Percentiles rank a stretch among this genome's conserved stretches.
These are phyloP conservation scores for Pogonocichla stellata DNA, from an alignment of 2,113 vertebrate species.

Conservation along the genomic window DNA sequence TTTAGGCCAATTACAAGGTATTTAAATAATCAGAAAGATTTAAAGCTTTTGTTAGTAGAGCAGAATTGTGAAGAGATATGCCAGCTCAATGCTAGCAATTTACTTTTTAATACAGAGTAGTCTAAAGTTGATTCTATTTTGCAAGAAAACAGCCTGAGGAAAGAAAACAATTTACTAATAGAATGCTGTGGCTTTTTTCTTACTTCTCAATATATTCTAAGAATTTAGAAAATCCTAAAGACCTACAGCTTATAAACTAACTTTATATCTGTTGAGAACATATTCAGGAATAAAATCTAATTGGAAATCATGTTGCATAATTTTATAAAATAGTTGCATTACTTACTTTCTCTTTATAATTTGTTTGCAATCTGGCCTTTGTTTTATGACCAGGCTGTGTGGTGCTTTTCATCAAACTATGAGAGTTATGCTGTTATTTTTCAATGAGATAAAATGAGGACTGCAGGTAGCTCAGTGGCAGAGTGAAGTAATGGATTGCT, in stretches of 20 bases:
- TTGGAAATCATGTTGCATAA: neutral
- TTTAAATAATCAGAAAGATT: neutral
- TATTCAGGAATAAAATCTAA: neutral
- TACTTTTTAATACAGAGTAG: neutral
- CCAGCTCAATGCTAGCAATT: neutral
- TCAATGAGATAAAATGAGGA: neutral
- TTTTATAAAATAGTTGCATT: neutral
- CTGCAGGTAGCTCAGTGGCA: neutral
- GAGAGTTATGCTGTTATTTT: neutral
- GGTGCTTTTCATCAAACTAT: neutral
- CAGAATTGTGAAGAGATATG: neutral
- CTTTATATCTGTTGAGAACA: neutral
- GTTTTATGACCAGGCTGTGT: neutral
- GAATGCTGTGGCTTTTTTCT: neutral
- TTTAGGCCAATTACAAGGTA: conserved; percentile 8
- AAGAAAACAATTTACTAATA: neutral
- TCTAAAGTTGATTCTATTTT: conserved; percentile 12
- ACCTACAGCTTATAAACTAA: neutral
- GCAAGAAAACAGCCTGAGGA: neutral
- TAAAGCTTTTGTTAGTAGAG: neutral
- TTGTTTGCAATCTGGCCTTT: neutral
- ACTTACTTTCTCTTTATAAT: neutral
- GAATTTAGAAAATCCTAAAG: neutral
- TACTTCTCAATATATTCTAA: neutral
- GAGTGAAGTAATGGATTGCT: neutral